Conservation (phyloP, 2,888 invertebrate genomes). For the Pheosia gnoma region DNA sequence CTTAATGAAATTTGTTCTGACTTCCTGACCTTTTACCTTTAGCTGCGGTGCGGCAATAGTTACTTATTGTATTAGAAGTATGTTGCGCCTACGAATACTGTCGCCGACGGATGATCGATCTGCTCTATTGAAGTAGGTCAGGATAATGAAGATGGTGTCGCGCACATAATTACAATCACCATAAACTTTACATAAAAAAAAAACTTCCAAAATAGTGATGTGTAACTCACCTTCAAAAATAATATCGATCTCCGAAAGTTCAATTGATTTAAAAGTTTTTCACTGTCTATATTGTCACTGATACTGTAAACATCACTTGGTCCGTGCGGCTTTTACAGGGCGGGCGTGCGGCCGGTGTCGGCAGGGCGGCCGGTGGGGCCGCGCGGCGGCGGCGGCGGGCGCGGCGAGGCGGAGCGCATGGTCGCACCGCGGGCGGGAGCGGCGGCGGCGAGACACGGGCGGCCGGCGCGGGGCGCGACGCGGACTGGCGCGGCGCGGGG, state of each 20-base stretch:
- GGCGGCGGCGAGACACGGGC: slow-evolving; percentile 52
- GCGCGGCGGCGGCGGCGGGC: slow-evolving; percentile 37
- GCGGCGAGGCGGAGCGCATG: slow-evolving; percentile 28
- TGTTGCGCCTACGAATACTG: slow-evolving; percentile 22
- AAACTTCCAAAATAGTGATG: not conserved
- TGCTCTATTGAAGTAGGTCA: slow-evolving; percentile 48
- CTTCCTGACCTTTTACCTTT: slow-evolving; percentile 44
- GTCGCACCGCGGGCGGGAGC: slow-evolving; percentile 29
- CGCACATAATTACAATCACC: slow-evolving; percentile 16
- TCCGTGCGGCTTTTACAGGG: slow-evolving; percentile 16
- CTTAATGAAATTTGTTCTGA: slow-evolving; percentile 29
- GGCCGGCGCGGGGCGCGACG: slow-evolving; percentile 67
- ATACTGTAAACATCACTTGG: slow-evolving; percentile 43
- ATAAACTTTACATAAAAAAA: slow-evolving; percentile 3
- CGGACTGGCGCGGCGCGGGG: slow-evolving; percentile 59
- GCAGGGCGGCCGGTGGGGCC: slow-evolving; percentile 29
- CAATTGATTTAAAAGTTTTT: slow-evolving; percentile 66
- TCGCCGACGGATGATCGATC: slow-evolving; percentile 40
- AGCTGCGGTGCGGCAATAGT: slow-evolving; percentile 19
- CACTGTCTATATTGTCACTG: slow-evolving; percentile 58
- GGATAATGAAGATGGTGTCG: slow-evolving; percentile 31
- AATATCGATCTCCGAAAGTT: slow-evolving; percentile 66
- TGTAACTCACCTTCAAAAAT: slow-evolving; percentile 53
- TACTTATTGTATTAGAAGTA: slow-evolving; percentile 26
- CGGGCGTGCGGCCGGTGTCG: slow-evolving; percentile 32